phyloP scores from a whole-genome alignment of 2,113 vertebrate species.

The Passer montanus region DNA sequence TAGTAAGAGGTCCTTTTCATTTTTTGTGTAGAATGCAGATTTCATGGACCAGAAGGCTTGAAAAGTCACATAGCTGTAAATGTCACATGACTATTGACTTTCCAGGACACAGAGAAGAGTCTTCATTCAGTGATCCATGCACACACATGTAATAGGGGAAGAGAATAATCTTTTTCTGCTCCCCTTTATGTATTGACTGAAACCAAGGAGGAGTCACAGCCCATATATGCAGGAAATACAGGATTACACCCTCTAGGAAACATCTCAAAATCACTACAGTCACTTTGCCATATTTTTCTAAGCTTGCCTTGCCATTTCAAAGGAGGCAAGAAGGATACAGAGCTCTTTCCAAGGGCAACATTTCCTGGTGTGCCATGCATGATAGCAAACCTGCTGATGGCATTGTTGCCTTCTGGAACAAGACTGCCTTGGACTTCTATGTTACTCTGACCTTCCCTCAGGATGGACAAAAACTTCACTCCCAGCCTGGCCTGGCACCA shows the following conservation, averaged over 20 bases:
- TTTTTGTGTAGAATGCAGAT: neutral
- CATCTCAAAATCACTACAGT: neutral
- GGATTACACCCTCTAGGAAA: neutral
- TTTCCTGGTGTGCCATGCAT: neutral
- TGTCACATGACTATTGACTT: neutral
- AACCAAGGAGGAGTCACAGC: neutral
- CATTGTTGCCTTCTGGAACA: neutral
- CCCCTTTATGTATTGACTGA: neutral
- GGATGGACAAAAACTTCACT: neutral
- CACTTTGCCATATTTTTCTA: neutral
- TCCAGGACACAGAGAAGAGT: neutral
- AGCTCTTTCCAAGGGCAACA: neutral
- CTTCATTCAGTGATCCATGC: neutral
- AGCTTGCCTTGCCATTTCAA: neutral
- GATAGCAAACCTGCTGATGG: neutral
- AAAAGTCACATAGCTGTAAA: neutral
- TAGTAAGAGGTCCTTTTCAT: neutral
- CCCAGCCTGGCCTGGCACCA: rapidly evolving
- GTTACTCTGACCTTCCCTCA: neutral
- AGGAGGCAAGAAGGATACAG: neutral
- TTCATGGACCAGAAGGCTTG: neutral
- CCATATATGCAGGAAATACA: neutral
- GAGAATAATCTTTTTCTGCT: neutral
- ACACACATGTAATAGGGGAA: neutral
- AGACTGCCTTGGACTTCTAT: neutral